These are phyloP conservation scores for Cheilosia grossa DNA, from an alignment of 2,888 invertebrate species.

Conservation along the genomic window DNA sequence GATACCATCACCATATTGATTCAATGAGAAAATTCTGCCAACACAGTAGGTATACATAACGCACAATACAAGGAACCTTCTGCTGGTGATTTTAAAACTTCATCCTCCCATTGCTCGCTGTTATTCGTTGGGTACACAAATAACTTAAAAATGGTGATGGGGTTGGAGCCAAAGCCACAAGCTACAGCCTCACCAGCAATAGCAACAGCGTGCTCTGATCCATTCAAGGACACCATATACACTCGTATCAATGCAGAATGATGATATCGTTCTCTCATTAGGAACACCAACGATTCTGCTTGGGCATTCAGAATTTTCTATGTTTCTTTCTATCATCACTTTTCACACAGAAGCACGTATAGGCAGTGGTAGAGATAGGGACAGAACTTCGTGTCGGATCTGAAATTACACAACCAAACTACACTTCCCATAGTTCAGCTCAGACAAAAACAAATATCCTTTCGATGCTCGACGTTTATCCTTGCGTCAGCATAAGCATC, in stretches of 20 bases:
- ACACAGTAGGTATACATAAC: neutral
- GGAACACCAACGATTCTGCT: slow-evolving; percentile 26
- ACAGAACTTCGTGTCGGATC: slow-evolving; percentile 9
- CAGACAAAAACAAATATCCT: slow-evolving; percentile 41
- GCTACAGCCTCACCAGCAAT: neutral
- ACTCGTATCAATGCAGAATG: slow-evolving; percentile 25
- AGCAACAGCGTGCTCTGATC: slow-evolving; percentile 16
- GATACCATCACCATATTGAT: slow-evolving; percentile 22
- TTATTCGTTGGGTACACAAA: slow-evolving; percentile 28
- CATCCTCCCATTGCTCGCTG: slow-evolving; percentile 25
- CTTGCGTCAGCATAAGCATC: slow-evolving; percentile 23
- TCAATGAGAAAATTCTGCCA: slow-evolving; percentile 3
- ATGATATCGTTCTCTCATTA: slow-evolving; percentile 41
- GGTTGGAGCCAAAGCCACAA: neutral
- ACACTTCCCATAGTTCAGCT: slow-evolving; percentile 23
- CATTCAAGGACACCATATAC: slow-evolving; percentile 23
- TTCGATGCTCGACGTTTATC: neutral
- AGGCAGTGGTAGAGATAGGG: neutral
- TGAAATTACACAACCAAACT: slow-evolving; percentile 42
- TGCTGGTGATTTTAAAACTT: slow-evolving; percentile 25
- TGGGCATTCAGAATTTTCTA: slow-evolving; percentile 43
- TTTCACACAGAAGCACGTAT: neutral
- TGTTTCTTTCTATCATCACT: slow-evolving; percentile 9
- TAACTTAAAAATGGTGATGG: neutral
- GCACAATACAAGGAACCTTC: neutral